Evolutionary conservation across 2,888 invertebrate species (phyloP).

Genomic region (Brachylomia viminalis): DNA sequence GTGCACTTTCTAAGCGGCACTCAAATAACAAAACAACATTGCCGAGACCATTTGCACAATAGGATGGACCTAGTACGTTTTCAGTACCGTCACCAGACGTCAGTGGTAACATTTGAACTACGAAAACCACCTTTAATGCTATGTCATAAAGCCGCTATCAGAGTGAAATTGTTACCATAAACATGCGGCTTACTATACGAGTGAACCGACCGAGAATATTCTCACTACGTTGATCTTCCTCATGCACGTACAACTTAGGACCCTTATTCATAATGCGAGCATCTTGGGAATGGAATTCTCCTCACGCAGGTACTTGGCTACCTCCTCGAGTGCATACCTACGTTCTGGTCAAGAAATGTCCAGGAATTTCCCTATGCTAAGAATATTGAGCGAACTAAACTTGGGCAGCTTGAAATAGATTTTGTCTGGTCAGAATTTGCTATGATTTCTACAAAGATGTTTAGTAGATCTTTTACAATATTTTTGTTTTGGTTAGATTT

Average conservation of each 20-base stretch:
- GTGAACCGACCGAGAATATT: neutral
- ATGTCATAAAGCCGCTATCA: neutral
- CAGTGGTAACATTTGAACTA: neutral
- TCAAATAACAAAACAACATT: neutral
- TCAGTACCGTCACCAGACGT: neutral
- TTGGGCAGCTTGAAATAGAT: conserved; percentile 27
- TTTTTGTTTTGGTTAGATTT: neutral
- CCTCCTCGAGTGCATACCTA: conserved; percentile 44
- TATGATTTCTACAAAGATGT: conserved; percentile 25
- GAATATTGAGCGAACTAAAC: conserved; percentile 29
- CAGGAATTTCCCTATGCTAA: conserved; percentile 40
- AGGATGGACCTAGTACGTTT: neutral
- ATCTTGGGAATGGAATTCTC: conserved; percentile 44
- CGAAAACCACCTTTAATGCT: neutral
- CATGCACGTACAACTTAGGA: conserved; percentile 25
- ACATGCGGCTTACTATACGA: neutral
- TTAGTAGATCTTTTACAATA: neutral
- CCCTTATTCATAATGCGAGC: conserved; percentile 55
- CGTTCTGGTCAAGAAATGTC: conserved; percentile 41
- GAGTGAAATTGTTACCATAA: neutral
- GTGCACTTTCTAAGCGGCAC: neutral
- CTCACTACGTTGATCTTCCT: conserved; percentile 1
- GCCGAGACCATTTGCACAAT: neutral
- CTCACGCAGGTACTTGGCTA: conserved; percentile 46
- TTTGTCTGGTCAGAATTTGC: conserved; percentile 15